Evolutionary conservation across 2,888 invertebrate species (phyloP).

Genomic region (Junonia oenone): DNA sequence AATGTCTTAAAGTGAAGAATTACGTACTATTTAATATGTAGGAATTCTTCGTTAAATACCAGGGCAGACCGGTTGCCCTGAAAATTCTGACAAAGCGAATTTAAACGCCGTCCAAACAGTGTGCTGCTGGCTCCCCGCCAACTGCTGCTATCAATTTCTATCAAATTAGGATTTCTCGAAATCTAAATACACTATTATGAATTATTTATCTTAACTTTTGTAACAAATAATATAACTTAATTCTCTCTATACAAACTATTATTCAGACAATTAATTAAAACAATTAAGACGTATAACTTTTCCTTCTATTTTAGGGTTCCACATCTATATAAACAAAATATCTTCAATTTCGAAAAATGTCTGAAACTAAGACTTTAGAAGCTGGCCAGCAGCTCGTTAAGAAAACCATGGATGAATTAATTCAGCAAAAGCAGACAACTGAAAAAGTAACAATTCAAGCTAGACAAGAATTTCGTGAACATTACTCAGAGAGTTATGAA

Average conservation of each 20-base stretch:
- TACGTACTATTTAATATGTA: background rate
- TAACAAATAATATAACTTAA: background rate
- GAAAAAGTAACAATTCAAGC: constrained; percentile 69
- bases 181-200: constrained; percentile 44
- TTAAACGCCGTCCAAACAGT: constrained; percentile 62
- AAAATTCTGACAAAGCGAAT: constrained; percentile 47
- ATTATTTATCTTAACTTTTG: constrained; percentile 33
- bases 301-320: background rate
- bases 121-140: constrained; percentile 56
- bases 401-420: constrained; percentile 68
- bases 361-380: constrained; percentile 60
- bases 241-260: constrained; percentile 16
- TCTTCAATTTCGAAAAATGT: constrained; percentile 42
- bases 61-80: constrained; percentile 32
- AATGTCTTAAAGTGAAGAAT: background rate
- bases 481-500: constrained; percentile 69
- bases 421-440: constrained; percentile 61
- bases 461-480: constrained; percentile 71
- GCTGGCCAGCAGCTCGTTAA: constrained; percentile 71
- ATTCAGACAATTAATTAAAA: background rate
- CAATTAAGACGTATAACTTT: background rate
- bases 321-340: constrained; percentile 12
- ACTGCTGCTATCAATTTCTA: constrained; percentile 58
- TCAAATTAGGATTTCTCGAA: constrained; percentile 52
- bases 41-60: constrained; percentile 4